Evolutionary conservation across 2,113 vertebrate genomes (phyloP).

Genomic region (Typhlomys cinereus): DNA sequence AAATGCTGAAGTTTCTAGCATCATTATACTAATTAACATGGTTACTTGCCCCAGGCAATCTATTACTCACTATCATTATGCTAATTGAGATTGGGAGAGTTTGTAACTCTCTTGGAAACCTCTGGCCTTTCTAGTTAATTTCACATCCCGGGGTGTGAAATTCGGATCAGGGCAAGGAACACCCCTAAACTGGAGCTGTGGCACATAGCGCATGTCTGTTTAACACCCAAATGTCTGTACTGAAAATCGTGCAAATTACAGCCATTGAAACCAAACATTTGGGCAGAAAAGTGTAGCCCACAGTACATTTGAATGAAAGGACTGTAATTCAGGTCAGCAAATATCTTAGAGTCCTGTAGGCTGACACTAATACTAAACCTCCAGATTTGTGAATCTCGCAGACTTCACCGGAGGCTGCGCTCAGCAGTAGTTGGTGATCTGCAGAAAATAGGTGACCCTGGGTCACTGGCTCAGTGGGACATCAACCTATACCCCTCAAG

Average conservation of each 20-base stretch:
- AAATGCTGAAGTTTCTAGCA: not conserved
- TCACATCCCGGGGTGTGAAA: constrained; percentile 14
- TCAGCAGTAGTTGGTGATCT: too few relatives aligned
- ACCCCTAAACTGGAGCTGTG: not conserved
- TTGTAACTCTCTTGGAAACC: constrained; percentile 35
- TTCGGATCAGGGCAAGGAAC: constrained; percentile 13
- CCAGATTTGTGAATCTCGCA: too few relatives aligned
- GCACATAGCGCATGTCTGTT: not conserved
- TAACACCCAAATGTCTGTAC: not conserved
- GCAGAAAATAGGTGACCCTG: too few relatives aligned
- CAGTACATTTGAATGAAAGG: not conserved
- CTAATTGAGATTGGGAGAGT: constrained; percentile 46
- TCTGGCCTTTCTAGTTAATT: constrained; percentile 51
- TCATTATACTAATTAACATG: constrained; percentile 48
- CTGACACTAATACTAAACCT: too few relatives aligned
- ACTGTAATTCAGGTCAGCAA: not conserved
- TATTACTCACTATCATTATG: constrained; percentile 55
- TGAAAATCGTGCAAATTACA: not conserved
- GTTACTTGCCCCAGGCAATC: not conserved
- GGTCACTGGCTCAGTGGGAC: too few relatives aligned
- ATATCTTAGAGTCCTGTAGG: too few relatives aligned
- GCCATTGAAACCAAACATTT: not conserved
- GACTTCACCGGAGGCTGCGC: too few relatives aligned
- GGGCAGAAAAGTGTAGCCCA: not conserved
- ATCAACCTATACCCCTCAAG: too few relatives aligned